These are phyloP conservation scores for Ernsta delagoae DNA, from an alignment of 2,888 invertebrate genomes.

Conservation along the genomic window DNA sequence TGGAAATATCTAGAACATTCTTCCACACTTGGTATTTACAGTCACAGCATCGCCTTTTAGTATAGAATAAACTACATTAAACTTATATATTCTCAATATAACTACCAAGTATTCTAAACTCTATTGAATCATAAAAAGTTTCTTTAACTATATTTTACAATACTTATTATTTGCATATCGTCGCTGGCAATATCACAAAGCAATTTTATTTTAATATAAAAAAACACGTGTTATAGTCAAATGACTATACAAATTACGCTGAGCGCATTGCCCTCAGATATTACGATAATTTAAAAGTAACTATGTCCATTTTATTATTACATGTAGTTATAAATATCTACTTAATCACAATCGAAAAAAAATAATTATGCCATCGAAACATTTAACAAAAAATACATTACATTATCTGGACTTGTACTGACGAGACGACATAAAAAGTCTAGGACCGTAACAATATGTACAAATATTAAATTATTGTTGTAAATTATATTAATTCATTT, in stretches of 20 bases:
- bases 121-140: slow-evolving; percentile 11
- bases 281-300: slow-evolving; percentile 22
- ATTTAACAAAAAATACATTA: slow-evolving; percentile 21
- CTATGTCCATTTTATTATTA: slow-evolving; percentile 19
- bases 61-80: slow-evolving; percentile 44
- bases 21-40: slow-evolving; percentile 56
- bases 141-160: slow-evolving; percentile 51
- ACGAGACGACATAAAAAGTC: slow-evolving; percentile 29
- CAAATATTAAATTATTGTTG: slow-evolving; percentile 33
- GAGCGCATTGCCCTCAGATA: slow-evolving; percentile 44
- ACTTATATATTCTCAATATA: slow-evolving; percentile 14
- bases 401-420: slow-evolving; percentile 30
- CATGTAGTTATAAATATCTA: slow-evolving; percentile 3
- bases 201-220: slow-evolving; percentile 58
- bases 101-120: background rate
- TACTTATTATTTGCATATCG: slow-evolving; percentile 48
- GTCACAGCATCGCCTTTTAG: slow-evolving; percentile 35
- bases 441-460: slow-evolving; percentile 35
- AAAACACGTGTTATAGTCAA: slow-evolving; percentile 61
- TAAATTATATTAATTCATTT: slow-evolving; percentile 29
- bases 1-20: slow-evolving; percentile 50
- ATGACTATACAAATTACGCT: slow-evolving; percentile 56
- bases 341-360: slow-evolving; percentile 30
- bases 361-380: slow-evolving; percentile 22
- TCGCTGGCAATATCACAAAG: slow-evolving; percentile 74